phyloP scores from a whole-genome alignment of 2,797 vertebrate genomes.

The Smutsia temminckii region DNA sequence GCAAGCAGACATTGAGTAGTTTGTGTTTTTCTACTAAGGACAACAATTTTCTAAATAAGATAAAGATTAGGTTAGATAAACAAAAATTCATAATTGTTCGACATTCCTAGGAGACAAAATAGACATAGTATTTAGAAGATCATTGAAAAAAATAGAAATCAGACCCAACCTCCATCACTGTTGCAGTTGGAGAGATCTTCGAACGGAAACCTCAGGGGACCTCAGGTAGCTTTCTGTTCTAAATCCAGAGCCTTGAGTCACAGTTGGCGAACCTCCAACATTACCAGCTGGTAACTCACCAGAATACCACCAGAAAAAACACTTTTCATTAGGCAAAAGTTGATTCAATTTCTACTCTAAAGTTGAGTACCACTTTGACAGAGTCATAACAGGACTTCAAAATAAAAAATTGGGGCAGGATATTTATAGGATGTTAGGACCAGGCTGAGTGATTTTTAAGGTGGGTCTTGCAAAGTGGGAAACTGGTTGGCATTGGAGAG shows the following conservation, averaged over 20 bases:
- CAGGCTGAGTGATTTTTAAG: not conserved
- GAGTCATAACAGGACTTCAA: not conserved
- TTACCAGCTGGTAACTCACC: not conserved
- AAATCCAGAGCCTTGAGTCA: not conserved
- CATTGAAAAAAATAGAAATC: not conserved
- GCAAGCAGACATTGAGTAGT: not conserved
- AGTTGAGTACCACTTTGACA: not conserved
- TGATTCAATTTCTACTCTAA: not conserved
- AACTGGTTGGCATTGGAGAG: not conserved
- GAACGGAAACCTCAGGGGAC: not conserved
- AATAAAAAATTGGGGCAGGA: not conserved
- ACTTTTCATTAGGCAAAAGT: not conserved
- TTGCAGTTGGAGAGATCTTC: not conserved
- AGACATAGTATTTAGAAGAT: not conserved
- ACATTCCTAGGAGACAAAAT: not conserved
- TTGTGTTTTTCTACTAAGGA: not conserved
- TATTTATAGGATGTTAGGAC: not conserved
- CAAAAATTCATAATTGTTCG: not conserved
- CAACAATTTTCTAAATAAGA: not conserved
- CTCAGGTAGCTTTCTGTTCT: not conserved
- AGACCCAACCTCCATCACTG: not conserved
- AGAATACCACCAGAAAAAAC: not conserved
- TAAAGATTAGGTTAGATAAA: not conserved
- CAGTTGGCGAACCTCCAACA: not conserved
- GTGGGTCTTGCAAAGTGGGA: not conserved